Base-by-base conservation (phyloP, 2,888 invertebrate species). In the Drosophila meridiana region DNA sequence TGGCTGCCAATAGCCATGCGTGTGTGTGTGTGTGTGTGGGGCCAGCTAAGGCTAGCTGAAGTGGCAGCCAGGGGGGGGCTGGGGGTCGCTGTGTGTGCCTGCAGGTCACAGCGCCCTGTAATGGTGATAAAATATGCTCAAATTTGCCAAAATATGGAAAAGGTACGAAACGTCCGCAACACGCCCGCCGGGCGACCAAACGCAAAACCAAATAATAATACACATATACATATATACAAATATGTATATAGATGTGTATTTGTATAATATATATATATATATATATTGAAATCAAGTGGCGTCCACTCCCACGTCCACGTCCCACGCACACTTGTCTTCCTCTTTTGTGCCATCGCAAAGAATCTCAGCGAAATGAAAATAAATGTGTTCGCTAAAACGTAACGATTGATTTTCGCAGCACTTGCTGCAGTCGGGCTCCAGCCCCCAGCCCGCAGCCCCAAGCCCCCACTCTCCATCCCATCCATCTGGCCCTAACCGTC, bases 121-220 rank as follows among this genome's bases (percentile, higher is more conserved):
- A 91, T 90, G 89, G 90, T 90, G 91, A 91, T 91, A 91, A 91
- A 91, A 91, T 91, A 91, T 90, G 89, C 90, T 89, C 87, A 89
- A 87, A 87, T 89, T 89, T 87, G 88, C 82, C 85, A 82, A 86
- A 87, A 56, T 85, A 87, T 87, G 89, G 52, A 87, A 87, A 89
- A 87, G 89, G 89, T 89, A 89, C 82, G 69, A 73, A 71, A 61
- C 45, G 63, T 69, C 72, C 78, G 61, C 78, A 69, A 70, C 78
- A 68, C 82, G 69, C 80, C 82, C 75, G 69, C 68, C 80, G 82
- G 79, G 47, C 58, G 50, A 34, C 34, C 52, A 47, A 20, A 9
- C 36, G 20, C 85, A 26, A 82, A 82, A 80, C 72, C 82, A 83
- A 83, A 81, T 76, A 80, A 73, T 66, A 67, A 73, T 71, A 55